Conservation (phyloP, 1,140 invertebrate genomes). For the Calliopsis andreniformis region DNA sequence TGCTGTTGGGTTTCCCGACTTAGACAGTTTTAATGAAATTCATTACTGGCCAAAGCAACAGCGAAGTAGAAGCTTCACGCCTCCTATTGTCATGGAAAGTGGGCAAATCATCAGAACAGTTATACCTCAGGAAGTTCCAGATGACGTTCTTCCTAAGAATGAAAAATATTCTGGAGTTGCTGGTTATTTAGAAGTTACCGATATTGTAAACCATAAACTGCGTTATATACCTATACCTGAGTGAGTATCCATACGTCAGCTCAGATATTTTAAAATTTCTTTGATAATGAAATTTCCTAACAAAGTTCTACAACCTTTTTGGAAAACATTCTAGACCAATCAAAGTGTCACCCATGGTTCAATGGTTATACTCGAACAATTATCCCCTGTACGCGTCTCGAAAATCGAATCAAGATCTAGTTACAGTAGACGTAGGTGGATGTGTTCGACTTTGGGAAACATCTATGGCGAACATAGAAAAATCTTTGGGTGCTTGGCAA, state of each 20-base stretch:
- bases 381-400: constrained; percentile 67
- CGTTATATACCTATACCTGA: constrained; percentile 84
- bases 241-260: constrained; percentile 72
- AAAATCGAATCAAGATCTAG: constrained; percentile 77
- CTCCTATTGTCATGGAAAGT: constrained; percentile 74
- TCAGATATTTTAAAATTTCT: constrained; percentile 14
- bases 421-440: constrained; percentile 84
- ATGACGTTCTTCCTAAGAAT: constrained; percentile 64
- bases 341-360: constrained; percentile 64
- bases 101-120: constrained; percentile 78
- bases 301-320: not conserved
- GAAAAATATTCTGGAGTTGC: constrained; percentile 52
- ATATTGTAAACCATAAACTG: constrained; percentile 81
- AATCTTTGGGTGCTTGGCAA: constrained; percentile 76
- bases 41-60: constrained; percentile 70
- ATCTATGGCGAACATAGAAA: constrained; percentile 78
- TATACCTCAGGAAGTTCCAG: constrained; percentile 58
- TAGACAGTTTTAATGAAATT: constrained; percentile 74
- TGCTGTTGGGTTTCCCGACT: constrained; percentile 83
- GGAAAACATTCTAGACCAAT: constrained; percentile 57
- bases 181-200: constrained; percentile 84
- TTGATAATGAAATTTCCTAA: not conserved
- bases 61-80: constrained; percentile 44
- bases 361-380: constrained; percentile 79
- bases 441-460: constrained; percentile 85